Percentiles rank a stretch among this genome's conserved stretches.
phyloP scores from a whole-genome alignment of 2,113 vertebrate genomes.

The Lepus americanus region DNA sequence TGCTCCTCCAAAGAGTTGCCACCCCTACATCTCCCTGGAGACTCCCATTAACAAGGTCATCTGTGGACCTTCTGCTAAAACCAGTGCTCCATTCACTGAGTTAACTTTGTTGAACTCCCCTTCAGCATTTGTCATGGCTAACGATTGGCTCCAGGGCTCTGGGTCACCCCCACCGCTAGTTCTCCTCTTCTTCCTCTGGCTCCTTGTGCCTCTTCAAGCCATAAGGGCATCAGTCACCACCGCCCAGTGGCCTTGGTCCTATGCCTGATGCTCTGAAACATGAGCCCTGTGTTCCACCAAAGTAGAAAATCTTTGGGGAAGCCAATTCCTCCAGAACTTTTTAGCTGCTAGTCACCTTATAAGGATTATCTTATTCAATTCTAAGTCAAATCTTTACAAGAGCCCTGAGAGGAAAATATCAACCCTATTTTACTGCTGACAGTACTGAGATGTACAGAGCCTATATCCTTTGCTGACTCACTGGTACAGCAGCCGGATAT shows the following conservation, averaged over 20 bases:
- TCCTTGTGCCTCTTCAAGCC: background rate
- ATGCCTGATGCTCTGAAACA: background rate
- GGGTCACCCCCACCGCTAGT: accelerated
- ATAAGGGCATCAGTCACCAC: background rate
- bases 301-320: background rate
- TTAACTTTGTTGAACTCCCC: background rate
- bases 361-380: background rate
- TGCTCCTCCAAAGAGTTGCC: background rate
- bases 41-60: background rate
- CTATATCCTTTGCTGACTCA: background rate
- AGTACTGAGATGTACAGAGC: background rate
- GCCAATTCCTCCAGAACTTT: background rate
- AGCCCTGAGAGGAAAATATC: background rate
- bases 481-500: background rate
- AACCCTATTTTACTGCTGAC: background rate
- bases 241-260: accelerated
- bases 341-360: background rate
- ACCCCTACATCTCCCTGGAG: background rate
- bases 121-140: background rate
- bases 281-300: background rate
- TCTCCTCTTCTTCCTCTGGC: background rate
- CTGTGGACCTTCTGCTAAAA: background rate
- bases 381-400: background rate
- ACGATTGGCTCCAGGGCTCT: background rate
- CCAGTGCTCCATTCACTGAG: background rate